Conservation (phyloP, 2,113 vertebrate species). For the Turdus rufiventris region DNA sequence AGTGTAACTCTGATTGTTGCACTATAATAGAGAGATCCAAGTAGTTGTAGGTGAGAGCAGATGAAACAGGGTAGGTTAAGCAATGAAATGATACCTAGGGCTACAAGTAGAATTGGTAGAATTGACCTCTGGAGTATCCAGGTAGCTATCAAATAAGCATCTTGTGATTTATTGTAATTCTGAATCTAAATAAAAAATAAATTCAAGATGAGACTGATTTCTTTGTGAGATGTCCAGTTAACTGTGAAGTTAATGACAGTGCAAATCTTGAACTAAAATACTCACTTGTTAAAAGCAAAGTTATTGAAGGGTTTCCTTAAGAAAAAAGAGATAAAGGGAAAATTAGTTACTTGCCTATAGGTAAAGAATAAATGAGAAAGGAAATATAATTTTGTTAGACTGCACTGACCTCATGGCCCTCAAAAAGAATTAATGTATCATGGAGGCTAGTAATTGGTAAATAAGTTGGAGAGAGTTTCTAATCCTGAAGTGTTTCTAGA, state of each 20-base stretch:
- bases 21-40: neutral
- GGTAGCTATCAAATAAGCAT: neutral
- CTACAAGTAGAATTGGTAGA: neutral
- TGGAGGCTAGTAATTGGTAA: neutral
- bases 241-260: neutral
- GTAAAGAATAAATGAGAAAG: neutral
- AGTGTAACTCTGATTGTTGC: neutral
- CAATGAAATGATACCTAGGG: neutral
- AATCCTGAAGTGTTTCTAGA: neutral
- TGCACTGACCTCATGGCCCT: neutral
- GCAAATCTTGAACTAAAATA: neutral
- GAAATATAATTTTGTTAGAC: neutral
- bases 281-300: slow-evolving; percentile 3
- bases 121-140: neutral
- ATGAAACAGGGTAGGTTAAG: neutral
- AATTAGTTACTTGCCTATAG: neutral
- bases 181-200: neutral
- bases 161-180: neutral
- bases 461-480: neutral
- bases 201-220: neutral
- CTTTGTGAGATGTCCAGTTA: neutral
- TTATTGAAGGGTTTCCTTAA: neutral
- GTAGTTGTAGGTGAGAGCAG: neutral
- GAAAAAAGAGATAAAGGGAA: neutral
- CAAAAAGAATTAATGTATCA: neutral